phyloP scores from a whole-genome alignment of 2,797 vertebrate species.

The Phyllotis vaccarum region DNA sequence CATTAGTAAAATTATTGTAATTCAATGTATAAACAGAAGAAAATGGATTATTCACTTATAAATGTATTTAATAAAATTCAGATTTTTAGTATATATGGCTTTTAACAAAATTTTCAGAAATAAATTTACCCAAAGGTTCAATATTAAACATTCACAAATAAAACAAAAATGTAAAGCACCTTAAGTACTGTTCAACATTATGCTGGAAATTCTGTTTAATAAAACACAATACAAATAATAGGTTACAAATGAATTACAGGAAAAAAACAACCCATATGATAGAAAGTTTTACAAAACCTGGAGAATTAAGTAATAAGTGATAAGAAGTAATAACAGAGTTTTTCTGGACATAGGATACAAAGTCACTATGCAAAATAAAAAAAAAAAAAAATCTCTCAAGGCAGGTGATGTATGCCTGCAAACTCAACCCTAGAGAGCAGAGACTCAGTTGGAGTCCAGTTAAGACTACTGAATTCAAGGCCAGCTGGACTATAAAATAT shows the following conservation, averaged over 20 bases:
- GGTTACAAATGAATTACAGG: neutral
- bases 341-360: constrained; percentile 7
- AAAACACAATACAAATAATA: neutral
- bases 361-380: neutral
- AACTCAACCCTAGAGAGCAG: neutral
- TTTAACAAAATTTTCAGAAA: constrained; percentile 30
- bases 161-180: neutral
- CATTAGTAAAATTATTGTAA: neutral
- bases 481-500: neutral
- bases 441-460: neutral
- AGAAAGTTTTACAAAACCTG: constrained; percentile 1
- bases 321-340: neutral
- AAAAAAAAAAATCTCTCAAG: neutral
- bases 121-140: neutral
- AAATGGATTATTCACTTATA: neutral
- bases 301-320: constrained; percentile 16
- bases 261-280: neutral
- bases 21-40: neutral
- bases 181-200: neutral
- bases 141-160: constrained; percentile 34
- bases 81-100: neutral
- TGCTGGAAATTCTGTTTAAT: neutral
- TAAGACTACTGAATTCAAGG: neutral
- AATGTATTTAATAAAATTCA: neutral
- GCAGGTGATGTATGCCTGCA: neutral